Evolutionary conservation across 2,113 vertebrate species (phyloP).

Genomic region (Hemibagrus wyckioides): DNA sequence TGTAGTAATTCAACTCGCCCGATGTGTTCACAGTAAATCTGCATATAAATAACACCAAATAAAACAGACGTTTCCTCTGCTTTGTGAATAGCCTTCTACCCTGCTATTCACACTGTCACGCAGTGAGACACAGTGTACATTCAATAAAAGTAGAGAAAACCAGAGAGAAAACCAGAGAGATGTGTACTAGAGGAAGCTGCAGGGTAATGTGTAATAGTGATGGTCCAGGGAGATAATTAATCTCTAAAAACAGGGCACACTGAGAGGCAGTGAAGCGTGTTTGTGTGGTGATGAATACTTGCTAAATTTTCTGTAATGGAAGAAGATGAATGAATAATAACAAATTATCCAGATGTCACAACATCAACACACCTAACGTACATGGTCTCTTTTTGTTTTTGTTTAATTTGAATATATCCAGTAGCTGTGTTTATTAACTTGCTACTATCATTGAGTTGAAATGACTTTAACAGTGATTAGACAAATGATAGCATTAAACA

Average conservation of each 20-base stretch:
- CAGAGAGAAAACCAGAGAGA: background rate
- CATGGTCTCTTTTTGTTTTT: background rate
- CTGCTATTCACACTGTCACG: background rate
- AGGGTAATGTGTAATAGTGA: constrained; percentile 6
- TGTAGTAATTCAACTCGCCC: background rate
- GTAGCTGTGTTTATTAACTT: background rate
- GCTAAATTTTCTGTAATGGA: background rate
- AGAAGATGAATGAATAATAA: background rate
- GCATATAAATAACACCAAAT: background rate
- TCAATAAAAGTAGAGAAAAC: background rate
- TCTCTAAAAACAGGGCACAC: constrained; percentile 34
- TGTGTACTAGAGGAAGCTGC: background rate
- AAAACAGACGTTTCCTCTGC: background rate
- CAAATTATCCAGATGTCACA: background rate
- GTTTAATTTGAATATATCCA: background rate
- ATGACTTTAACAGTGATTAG: background rate
- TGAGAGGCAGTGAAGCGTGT: background rate
- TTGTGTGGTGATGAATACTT: background rate
- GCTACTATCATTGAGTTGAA: background rate
- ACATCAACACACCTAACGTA: background rate
- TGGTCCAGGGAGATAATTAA: constrained; percentile 46
- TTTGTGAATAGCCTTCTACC: background rate
- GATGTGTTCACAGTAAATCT: background rate
- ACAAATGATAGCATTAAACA: background rate
- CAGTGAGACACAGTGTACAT: too few relatives aligned